Base-by-base conservation (phyloP, 2,888 invertebrate genomes). In the Pandemis heparana region DNA sequence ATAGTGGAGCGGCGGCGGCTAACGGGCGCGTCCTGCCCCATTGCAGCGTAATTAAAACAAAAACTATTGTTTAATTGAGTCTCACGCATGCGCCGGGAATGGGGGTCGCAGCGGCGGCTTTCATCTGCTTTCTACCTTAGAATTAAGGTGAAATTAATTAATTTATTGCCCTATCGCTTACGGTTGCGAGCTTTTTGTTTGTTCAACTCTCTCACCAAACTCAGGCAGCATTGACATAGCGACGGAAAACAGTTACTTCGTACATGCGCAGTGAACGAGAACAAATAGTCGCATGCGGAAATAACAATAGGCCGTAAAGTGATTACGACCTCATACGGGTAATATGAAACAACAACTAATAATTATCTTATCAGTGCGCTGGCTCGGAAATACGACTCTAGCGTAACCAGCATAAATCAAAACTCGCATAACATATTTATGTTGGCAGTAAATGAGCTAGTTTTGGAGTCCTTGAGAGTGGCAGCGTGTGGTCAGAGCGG, bases 1-100 rank as follows among this genome's bases (percentile, higher is more conserved):
- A 61, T 61, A 71, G 67, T 73, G 64, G 76, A 68, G 65, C 72
- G 72, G 71, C 70, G 14, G 67, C 59, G 67, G 61, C 77, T 81
- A 81, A 82, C 83, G 82, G 80, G 77, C 81, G 82, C 80, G 79
- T 81, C 82, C 84, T 84, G 77, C 82, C 79, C 79, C 81, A 81
- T 81, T 80, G 82, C 76, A 75, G 81, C 80, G 82, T 85, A 84
- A 87, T 85, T 84, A 79, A 82, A 41, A 85, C 81, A 87, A 88
- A 87, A 87, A 86, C 78, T 75, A 77, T 73, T 80, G 79, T 79
- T 70, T 77, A 76, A 78, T 75, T 75, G 76, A 77, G 75, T 70
- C 71, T 70, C 78, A 76, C 74, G 71, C 51, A 73, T 61, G 51
- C 68, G 67, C 59, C 43, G 56, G 56, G 68, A 39, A 59, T 46